Conservation (phyloP, 2,113 vertebrate species). For the Emydura subglobosa region DNA sequence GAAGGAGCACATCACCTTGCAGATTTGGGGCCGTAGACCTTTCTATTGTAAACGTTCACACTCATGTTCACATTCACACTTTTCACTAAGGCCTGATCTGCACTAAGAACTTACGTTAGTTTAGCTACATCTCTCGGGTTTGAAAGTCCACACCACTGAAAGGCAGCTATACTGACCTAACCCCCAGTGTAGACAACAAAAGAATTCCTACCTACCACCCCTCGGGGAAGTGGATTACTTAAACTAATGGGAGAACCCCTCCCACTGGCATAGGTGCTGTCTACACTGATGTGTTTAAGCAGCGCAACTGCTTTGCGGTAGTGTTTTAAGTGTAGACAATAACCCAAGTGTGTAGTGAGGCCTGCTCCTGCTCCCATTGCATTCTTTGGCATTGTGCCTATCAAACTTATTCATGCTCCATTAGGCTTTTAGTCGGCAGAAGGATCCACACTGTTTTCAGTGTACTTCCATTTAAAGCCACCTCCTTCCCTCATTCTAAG, state of each 20-base stretch:
- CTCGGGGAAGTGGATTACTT: neutral
- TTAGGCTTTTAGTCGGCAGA: rapidly evolving
- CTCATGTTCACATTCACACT: neutral
- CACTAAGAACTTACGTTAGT: neutral
- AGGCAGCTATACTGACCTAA: neutral
- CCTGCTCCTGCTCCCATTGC: neutral
- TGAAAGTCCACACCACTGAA: neutral
- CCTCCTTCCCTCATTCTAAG: neutral
- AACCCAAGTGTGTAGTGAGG: rapidly evolving
- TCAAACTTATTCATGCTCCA: neutral
- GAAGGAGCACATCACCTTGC: rapidly evolving
- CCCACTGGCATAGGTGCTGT: neutral
- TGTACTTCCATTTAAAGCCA: neutral
- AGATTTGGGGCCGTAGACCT: neutral
- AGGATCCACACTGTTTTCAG: rapidly evolving
- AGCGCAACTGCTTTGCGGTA: neutral
- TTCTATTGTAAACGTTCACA: neutral
- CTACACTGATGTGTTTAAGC: neutral
- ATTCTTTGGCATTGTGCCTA: neutral
- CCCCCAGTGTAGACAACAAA: neutral
- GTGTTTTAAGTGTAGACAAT: neutral
- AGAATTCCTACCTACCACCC: neutral
- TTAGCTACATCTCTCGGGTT: neutral
- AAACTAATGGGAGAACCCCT: neutral
- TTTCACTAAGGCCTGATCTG: neutral